Conservation (phyloP, 2,113 vertebrate genomes). For the Xenopus laevis region DNA sequence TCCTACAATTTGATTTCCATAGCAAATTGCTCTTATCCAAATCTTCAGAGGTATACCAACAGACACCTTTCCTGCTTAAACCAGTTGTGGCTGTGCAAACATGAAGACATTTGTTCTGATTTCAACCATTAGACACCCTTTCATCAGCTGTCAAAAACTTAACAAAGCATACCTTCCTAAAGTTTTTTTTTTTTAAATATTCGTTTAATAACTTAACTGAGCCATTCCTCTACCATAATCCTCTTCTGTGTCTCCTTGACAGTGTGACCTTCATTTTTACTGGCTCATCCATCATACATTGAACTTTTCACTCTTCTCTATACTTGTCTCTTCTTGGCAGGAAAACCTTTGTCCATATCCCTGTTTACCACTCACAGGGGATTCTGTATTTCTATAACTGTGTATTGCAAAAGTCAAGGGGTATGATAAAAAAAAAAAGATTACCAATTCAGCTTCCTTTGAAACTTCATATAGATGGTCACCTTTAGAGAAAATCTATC, state of each 20-base stretch:
- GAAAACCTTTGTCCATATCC: constrained; percentile 81
- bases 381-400: constrained; percentile 54
- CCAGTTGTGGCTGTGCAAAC: constrained; percentile 28
- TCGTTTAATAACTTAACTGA: constrained; percentile 54
- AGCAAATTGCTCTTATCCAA: constrained; percentile 5
- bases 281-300: constrained; percentile 90
- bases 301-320: constrained; percentile 82
- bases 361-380: constrained; percentile 70
- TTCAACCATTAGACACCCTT: constrained; percentile 32
- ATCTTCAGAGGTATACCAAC: constrained; percentile 26
- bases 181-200: constrained; percentile 41
- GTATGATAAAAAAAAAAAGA: constrained; percentile 57
- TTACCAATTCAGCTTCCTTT: constrained; percentile 72
- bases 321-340: constrained; percentile 68
- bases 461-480: constrained; percentile 70
- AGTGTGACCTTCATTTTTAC: constrained; percentile 82
- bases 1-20: constrained; percentile 9
- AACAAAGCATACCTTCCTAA: constrained; percentile 29
- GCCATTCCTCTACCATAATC: constrained; percentile 59
- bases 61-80: constrained; percentile 33
- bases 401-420: constrained; percentile 45
- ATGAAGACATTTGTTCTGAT: constrained; percentile 41
- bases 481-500: constrained; percentile 70
- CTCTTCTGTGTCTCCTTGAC: constrained; percentile 78
- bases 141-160: constrained; percentile 40